Evolutionary conservation across 1,140 invertebrate species (phyloP).

Genomic region (Aphidius ervi): DNA sequence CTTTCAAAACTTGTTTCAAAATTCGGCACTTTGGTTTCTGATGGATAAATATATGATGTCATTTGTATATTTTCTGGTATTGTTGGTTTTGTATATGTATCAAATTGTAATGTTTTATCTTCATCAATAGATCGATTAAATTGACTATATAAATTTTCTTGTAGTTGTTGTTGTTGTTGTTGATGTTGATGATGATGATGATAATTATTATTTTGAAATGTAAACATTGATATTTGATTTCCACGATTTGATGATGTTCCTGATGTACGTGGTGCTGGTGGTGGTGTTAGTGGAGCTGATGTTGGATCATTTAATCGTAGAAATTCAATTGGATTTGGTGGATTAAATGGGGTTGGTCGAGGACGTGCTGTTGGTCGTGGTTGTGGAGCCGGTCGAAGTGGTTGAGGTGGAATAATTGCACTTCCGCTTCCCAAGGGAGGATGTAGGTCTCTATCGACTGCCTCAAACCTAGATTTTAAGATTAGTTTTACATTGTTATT

Average conservation of each 20-base stretch:
- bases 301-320: constrained; percentile 38
- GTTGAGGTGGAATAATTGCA: constrained; percentile 54
- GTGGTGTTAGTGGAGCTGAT: constrained; percentile 24
- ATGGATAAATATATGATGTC: constrained; percentile 31
- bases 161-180: constrained; percentile 25
- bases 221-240: constrained; percentile 31
- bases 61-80: constrained; percentile 37
- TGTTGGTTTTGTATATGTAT: constrained; percentile 19
- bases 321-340: constrained; percentile 37
- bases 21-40: constrained; percentile 24
- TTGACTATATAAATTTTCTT: constrained; percentile 20
- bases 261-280: constrained; percentile 22
- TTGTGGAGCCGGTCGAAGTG: constrained; percentile 54
- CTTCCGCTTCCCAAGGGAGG: constrained; percentile 36
- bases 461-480: constrained; percentile 40
- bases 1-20: constrained; percentile 27
- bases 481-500: too few relatives aligned
- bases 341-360: constrained; percentile 44
- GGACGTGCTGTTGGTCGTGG: constrained; percentile 42
- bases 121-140: neutral
- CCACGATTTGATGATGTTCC: constrained; percentile 16
- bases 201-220: constrained; percentile 32
- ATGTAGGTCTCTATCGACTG: constrained; percentile 47
- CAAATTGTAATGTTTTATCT: constrained; percentile 22
- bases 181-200: constrained; percentile 24